Base-by-base conservation (phyloP, 2,113 vertebrate genomes). In the Danionella cerebrum region DNA sequence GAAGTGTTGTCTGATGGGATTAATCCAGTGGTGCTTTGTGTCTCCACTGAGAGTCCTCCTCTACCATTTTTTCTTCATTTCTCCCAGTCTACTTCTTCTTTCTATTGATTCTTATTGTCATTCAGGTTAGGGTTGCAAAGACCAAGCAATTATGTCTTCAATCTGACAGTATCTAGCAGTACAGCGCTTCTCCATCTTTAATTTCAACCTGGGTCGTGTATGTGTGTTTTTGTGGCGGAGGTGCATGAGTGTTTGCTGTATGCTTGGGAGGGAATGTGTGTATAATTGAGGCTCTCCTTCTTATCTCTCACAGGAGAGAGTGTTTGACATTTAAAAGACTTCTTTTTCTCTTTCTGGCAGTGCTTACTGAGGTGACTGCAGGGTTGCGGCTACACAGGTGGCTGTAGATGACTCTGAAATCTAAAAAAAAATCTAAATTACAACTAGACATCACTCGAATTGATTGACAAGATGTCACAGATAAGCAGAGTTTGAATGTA, bases 311-410 rank as follows among this genome's bases (percentile, higher is more conserved):
- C 69, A 64, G n/a, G 45, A 77, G 77, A 74, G 74, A 78, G 73
- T 74, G 75, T 84, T 80, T 85, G 82, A 81, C 80, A 78, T 83
- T 83, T 83, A 81, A 74, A 69, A 79, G 62, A 60, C 64, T 67
- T 73, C 42, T 64, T 70, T 51, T 52, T 65, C 60, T 71, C 51
- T 13, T 25, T 52, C 38, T 36, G 18, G 47, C 29, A 18, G 16
- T 60, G 11, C 24, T 31, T n/a, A n/a, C 39, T 3, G 14, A 45
- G 24, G 11, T 29, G 55, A 41, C 22, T 18, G 38, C 24, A 29
- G 55, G 55, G 55, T 13, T 14, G 14, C 6, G 36, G 39, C 55
- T 6, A 11, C 9, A 42, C 14, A 4, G 22, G 38, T 18, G 55
- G 16, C 10, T 16, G 9, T 12, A 16, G 55, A 3, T 10, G 39